These are phyloP conservation scores for Achlya flavicornis DNA, from an alignment of 2,888 invertebrate genomes.

Conservation along the genomic window DNA sequence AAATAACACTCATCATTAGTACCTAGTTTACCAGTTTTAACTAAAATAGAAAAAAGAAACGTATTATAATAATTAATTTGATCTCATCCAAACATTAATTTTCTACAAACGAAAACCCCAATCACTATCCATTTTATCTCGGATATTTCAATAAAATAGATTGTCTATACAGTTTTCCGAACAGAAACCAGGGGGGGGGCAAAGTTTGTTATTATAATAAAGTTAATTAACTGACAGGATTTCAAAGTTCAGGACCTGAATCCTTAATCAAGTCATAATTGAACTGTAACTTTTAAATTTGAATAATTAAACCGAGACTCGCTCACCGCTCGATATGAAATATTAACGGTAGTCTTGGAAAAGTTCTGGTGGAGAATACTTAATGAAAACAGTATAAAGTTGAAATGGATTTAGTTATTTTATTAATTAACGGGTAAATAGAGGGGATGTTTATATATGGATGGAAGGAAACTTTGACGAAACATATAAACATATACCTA, in stretches of 20 bases:
- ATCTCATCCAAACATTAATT: no score
- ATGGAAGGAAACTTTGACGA: no score
- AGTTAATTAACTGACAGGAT: conserved; percentile 6
- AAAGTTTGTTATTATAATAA: background rate
- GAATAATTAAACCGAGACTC: conserved; percentile 1
- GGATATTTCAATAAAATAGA: no score
- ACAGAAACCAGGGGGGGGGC: background rate
- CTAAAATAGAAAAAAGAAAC: no score
- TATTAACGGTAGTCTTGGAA: background rate
- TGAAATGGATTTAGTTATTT: conserved; percentile 3
- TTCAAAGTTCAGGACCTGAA: background rate
- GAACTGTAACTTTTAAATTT: background rate
- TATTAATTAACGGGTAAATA: background rate
- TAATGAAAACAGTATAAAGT: conserved; percentile 1
- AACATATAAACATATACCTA: no score
- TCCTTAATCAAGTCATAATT: conserved; percentile 4
- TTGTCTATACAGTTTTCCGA: background rate
- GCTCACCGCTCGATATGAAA: background rate
- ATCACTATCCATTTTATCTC: no score
- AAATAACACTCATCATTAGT: no score
- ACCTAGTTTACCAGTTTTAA: no score
- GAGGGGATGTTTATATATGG: no score
- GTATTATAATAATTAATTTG: no score
- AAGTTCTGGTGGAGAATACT: background rate
- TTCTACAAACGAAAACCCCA: no score